Percentiles rank a stretch among this genome's conserved stretches.
Evolutionary conservation across 2,797 vertebrate genomes (phyloP).

Genomic region (Numenius phaeopus): DNA sequence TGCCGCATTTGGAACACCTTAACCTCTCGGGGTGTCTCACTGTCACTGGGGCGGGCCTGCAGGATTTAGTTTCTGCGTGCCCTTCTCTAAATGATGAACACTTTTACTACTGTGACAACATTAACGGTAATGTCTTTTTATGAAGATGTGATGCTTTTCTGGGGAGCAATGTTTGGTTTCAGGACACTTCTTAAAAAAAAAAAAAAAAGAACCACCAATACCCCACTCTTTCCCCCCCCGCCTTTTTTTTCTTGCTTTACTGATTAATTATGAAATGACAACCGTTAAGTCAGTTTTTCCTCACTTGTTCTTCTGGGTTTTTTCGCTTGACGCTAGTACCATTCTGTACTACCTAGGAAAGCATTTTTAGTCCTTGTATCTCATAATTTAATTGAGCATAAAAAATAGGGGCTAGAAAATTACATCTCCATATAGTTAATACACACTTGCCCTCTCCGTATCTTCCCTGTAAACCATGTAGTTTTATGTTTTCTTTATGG

Average conservation of each 20-base stretch:
- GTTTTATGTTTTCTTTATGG: neutral
- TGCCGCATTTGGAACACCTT: slow-evolving; percentile 94
- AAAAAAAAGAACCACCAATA: neutral
- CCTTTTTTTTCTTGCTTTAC: neutral
- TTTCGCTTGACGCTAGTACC: neutral
- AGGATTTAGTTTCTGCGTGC: slow-evolving; percentile 93
- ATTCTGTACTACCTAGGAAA: neutral
- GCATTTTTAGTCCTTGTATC: neutral
- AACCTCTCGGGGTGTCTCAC: slow-evolving; percentile 96
- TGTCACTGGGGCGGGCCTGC: slow-evolving; percentile 93
- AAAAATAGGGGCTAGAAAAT: neutral
- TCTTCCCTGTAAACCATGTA: neutral
- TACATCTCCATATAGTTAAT: neutral
- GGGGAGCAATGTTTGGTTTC: neutral
- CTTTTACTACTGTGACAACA: slow-evolving; percentile 99
- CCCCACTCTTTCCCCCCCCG: too few species aligned
- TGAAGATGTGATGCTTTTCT: neutral
- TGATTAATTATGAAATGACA: neutral
- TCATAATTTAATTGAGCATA: neutral
- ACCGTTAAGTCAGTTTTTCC: neutral
- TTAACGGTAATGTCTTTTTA: slow-evolving; percentile 90
- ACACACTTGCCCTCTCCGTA: neutral
- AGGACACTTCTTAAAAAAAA: neutral
- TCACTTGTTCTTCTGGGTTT: neutral
- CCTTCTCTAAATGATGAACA: slow-evolving; percentile 96